Evolutionary conservation across 2,888 invertebrate species (phyloP).

Genomic region (Electrophaes corylata): DNA sequence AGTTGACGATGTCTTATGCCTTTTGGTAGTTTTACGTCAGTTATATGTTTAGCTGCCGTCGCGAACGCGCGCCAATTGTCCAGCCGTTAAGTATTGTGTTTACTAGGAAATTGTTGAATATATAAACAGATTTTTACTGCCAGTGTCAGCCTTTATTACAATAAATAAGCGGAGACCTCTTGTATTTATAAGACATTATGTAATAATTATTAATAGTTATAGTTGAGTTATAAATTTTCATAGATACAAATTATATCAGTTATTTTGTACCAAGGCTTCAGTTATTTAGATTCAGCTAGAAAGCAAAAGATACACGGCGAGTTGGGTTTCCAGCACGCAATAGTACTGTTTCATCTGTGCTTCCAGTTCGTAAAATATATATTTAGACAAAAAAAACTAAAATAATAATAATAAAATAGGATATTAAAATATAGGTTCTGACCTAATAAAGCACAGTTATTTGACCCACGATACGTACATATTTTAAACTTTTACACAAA

Average conservation of each 20-base stretch:
- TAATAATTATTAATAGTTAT: constrained; percentile 40
- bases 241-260: constrained; percentile 25
- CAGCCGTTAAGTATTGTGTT: constrained; percentile 34
- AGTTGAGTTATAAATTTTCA: constrained; percentile 42
- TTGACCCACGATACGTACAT: not conserved
- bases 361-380: not conserved
- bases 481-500: not conserved
- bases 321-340: not conserved
- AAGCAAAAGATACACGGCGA: not conserved
- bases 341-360: not conserved
- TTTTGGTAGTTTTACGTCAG: constrained; percentile 34
- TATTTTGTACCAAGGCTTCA: constrained; percentile 11
- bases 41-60: constrained; percentile 36
- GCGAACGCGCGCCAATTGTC: constrained; percentile 33
- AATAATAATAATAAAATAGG: constrained; percentile 1
- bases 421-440: not conserved
- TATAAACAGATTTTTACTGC: constrained; percentile 49
- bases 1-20: constrained; percentile 50
- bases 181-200: constrained; percentile 34
- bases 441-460: constrained; percentile 3
- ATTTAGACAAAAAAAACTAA: not conserved
- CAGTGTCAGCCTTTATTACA: constrained; percentile 54
- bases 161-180: constrained; percentile 37
- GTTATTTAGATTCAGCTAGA: constrained; percentile 8
- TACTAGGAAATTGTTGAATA: constrained; percentile 36